Evolutionary conservation across 2,113 vertebrate species (phyloP), one percentile per base, ranked within the genome.

Genomic region (Notothenia rossii): DNA sequence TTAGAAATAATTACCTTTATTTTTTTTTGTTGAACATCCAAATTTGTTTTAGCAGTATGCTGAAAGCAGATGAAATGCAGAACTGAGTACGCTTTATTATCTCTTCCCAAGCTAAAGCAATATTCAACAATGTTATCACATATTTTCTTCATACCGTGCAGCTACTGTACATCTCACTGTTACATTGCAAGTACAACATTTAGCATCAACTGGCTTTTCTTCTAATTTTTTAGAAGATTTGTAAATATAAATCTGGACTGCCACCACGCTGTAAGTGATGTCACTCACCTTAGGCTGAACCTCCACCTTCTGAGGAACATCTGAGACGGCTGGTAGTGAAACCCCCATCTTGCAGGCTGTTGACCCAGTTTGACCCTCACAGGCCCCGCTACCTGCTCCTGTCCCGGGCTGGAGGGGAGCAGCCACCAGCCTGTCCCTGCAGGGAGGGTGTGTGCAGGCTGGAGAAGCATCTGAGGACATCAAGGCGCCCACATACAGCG

Each of bases 401-500:
- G 20, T 46, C 60, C 82, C 89, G 33, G 82, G 59, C 48, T 88
- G 81, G 72, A 78, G 69, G 50, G 88, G 91, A 51, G 90, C 88
- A 71, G 95, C 94, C 74, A 95, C 94, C 85, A 95, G 88, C 54
- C 20, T 92, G 40, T 95, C 94, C 82, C 83, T 89, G 89, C 94
- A 94, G 49, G 89, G 91, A 59, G 87, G 88, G 7, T 85, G 85
- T 7, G 81, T 67, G 79, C 93, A 94, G 83, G 86, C 66, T 2
- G 77, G 83, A 71, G 91, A 89, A 14, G 84, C 88, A 64, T 90
- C 83, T 50, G 85, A 77, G 15, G 86, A 87, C 63, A 93, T 77
- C 71, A 91, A 71, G 7, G 56, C 88, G 89, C 91, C 91, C 64
- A 89, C 50, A 62, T 79, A 90, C 64, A 93, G 69, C 10, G 78